Percentiles rank a stretch among this genome's conserved stretches.
These are phyloP conservation scores for Botrylloides violaceus DNA, from an alignment of 23 tunicate genomes.

Conservation along the genomic window DNA sequence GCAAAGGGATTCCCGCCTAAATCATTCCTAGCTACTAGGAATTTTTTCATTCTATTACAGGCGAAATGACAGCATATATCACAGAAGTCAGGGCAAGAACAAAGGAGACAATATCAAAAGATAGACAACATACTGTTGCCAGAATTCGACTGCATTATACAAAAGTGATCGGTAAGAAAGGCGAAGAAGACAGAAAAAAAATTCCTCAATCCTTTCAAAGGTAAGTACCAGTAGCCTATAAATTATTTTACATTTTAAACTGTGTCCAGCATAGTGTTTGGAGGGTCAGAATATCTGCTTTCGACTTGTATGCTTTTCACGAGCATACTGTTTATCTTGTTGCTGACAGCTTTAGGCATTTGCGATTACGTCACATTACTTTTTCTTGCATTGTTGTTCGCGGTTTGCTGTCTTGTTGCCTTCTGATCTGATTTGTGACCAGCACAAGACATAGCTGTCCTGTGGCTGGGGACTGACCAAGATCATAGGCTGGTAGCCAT, in stretches of 20 bases:
- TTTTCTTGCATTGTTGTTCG: no score
- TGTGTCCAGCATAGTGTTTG: background rate
- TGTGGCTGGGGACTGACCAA: no score
- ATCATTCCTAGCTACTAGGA: background rate
- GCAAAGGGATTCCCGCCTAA: no score
- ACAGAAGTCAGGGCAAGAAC: constrained; percentile 47
- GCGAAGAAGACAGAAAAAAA: background rate
- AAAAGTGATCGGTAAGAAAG: background rate
- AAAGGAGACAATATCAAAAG: constrained; percentile 44
- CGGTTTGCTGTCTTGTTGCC: no score
- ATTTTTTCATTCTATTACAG: constrained; percentile 26
- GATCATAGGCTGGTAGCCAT: no score
- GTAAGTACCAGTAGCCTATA: background rate
- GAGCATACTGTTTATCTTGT: no score
- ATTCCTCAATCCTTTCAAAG: background rate
- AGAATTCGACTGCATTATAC: constrained; percentile 9
- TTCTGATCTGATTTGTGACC: no score
- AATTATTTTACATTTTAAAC: background rate
- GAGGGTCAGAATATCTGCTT: no score
- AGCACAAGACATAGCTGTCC: no score
- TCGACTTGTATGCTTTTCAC: no score
- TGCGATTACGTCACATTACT: no score
- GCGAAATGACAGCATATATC: constrained; percentile 52
- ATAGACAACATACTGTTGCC: constrained; percentile 32
- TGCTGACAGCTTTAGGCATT: no score